Base-by-base conservation (phyloP, 2,113 vertebrate genomes). In the Lonchura striata region DNA sequence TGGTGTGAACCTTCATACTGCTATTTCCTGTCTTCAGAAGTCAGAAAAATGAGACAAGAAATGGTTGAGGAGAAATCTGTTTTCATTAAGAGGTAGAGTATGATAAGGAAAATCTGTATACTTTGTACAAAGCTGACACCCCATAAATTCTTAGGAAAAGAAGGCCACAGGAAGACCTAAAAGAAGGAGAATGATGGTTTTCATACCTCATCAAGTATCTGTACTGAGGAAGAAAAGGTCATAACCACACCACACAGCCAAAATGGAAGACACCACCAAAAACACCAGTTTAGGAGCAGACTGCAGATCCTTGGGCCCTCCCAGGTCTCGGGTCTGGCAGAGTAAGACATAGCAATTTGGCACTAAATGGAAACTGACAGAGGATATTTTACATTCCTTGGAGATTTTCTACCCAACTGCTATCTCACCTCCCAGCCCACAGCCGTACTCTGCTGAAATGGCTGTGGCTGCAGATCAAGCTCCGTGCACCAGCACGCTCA, bases 401-500 rank as follows among this genome's bases (percentile, higher is more conserved):
- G 23, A 74, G 41, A 13, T 80, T 66, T 92, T 60, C 33, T 56
- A 11, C 37, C 10, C 33, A 59, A 4, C 20, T 23, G 17, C 23
- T 13, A 22, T 53, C 25, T 35, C 28, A 16, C 19, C 50, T 80
- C 19, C 24, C 1, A 4, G n/a, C 24, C 16, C 23, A 27, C 0
- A 0, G 11, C 3, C 0, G 0, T 2, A 20, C 21, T 12, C 49
- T 63, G 17, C 23, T 54, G 49, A 53, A 54, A 61, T 6, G 21
- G 52, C 31, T 49, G 41, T 5, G 52, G 59, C 30, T 46, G 23
- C 12, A 41, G 37, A 0, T 0, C 37, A 72, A 50, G 37, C 33
- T 72, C 24, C 52, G 4, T 0, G 0, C 0, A 6, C 7, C 63
- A 27, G 18, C 17, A 9, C 1, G 8, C 27, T 23, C 4, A 2